phyloP scores from a whole-genome alignment of 2,113 vertebrate species.

The Tauraco erythrolophus region DNA sequence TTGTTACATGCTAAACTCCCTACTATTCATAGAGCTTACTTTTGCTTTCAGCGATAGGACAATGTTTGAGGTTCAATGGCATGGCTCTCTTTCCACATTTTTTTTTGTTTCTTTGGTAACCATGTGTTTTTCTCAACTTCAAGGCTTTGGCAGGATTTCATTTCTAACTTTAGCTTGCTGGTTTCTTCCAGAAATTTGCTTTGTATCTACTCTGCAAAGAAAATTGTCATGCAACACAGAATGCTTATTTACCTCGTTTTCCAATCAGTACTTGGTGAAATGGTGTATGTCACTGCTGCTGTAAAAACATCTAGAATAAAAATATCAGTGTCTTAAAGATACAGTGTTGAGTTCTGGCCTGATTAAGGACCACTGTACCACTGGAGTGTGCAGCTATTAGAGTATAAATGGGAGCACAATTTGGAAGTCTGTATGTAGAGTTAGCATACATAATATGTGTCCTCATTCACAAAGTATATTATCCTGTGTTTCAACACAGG shows the following conservation, averaged over 20 bases:
- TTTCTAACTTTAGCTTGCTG: not conserved
- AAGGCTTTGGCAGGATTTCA: not conserved
- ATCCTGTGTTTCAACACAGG: not conserved
- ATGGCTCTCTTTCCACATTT: not conserved
- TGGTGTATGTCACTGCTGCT: not conserved
- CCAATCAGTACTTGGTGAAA: not conserved
- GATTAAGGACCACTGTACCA: not conserved
- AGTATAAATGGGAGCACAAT: not conserved
- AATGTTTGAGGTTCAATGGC: not conserved
- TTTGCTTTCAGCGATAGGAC: not conserved
- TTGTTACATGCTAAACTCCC: not conserved
- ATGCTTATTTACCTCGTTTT: not conserved
- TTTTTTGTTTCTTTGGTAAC: not conserved
- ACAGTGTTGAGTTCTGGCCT: not conserved
- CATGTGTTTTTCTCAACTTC: not conserved
- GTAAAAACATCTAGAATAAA: not conserved
- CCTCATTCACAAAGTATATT: not conserved
- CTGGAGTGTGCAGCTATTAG: not conserved
- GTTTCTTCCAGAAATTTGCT: not conserved
- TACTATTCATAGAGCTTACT: not conserved
- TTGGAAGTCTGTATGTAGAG: not conserved
- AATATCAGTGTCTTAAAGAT: not conserved
- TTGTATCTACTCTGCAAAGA: not conserved
- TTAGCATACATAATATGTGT: not conserved
- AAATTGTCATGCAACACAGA: not conserved